Evolutionary conservation across 2,888 invertebrate species (phyloP), one percentile per base, ranked within the genome.

Genomic region (Corythucha ciliata): DNA sequence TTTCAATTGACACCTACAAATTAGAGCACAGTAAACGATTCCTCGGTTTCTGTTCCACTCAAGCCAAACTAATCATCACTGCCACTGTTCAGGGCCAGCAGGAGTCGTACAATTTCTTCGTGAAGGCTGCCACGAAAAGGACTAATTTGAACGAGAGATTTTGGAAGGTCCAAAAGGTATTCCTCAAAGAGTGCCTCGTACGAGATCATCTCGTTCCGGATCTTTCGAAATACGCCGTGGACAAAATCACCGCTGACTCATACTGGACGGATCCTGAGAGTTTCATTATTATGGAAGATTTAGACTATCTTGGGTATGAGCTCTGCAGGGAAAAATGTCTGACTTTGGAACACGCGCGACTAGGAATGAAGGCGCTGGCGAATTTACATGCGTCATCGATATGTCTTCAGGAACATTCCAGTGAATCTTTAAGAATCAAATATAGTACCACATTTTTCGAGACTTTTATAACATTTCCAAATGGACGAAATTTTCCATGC

Each of bases 211-310:
- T 54, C 12, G 26, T 49, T 16, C 40, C 48, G 26, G 49, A 49
- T 14, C 49, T 57, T 39, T 47, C 52, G 33, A 33, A 33, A 6
- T 48, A 48, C 22, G 27, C 52, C 1, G 47, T 36, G 6, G 24
- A 49, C 18, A 57, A 54, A 42, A 34, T 57, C 36, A 57, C 57
- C 4, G 52, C 57, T 8, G 36, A 52, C 14, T 57, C 54, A 42
- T 57, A 57, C 33, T 29, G 52, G 7, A 48, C 54, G 16, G 34
- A 48, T 39, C n/a, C 52, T 20, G 27, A 54, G 14, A 48, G 44
- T 24, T 32, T 54, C 14, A 25, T 44, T n/a, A 52, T 57, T 14
- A 10, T 57, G 14, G 57, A 57, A 32, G 47, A 57, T 46, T 42
- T 57, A 22, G 10, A 14, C 22, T 36, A 27, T 2, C n/a, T 33